Conservation (phyloP, 1,140 invertebrate genomes). For the Pogonomyrmex barbatus region DNA sequence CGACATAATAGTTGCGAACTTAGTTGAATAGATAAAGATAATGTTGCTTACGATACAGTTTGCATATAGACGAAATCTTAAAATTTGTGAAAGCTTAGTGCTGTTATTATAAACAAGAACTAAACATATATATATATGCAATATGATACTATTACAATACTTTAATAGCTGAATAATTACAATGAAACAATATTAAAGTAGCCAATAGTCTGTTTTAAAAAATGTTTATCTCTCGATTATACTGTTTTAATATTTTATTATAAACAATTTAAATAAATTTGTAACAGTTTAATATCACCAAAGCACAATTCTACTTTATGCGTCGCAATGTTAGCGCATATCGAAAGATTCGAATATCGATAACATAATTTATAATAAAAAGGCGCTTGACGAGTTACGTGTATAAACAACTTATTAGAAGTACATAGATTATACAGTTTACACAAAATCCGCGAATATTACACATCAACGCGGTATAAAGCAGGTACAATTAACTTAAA, state of each 20-base stretch:
- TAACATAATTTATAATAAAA: constrained; percentile 45
- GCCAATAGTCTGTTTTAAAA: constrained; percentile 8
- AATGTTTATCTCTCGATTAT: constrained; percentile 8
- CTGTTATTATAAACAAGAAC: constrained; percentile 19
- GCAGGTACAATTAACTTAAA: constrained; percentile 81
- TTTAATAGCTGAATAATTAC: constrained; percentile 42
- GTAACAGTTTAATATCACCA: constrained; percentile 40
- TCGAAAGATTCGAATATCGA: not conserved
- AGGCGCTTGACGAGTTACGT: not conserved
- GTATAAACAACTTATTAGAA: constrained; percentile 57
- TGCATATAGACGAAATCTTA: constrained; percentile 36
- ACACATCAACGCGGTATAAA: constrained; percentile 74
- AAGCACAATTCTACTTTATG: not conserved
- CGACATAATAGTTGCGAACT: constrained; percentile 69
- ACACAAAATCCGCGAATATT: constrained; percentile 43
- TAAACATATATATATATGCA: constrained; percentile 11
- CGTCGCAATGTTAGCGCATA: not conserved
- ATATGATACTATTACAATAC: not conserved
- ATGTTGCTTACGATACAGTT: not conserved
- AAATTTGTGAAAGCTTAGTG: constrained; percentile 25
- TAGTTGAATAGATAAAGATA: constrained; percentile 62
- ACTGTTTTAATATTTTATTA: constrained; percentile 4
- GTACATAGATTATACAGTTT: constrained; percentile 37
- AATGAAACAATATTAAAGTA: not conserved
- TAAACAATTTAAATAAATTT: constrained; percentile 21